Conservation (phyloP, 2,888 invertebrate species). For the Aphidius colemani region DNA sequence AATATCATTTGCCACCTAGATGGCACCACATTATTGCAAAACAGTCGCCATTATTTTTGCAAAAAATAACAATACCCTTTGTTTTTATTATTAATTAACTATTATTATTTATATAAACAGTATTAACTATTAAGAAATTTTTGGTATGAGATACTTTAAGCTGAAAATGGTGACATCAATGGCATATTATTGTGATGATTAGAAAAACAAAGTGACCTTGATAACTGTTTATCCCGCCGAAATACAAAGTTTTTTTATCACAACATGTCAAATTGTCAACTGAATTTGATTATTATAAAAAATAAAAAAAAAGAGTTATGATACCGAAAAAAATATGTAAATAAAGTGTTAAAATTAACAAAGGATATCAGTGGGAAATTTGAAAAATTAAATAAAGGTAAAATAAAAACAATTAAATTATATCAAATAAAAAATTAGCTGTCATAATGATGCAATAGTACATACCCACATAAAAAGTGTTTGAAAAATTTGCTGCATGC, state of each 20-base stretch:
- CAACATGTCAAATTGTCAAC: background rate
- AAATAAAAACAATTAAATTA: background rate
- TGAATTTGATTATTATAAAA: background rate
- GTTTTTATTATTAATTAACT: no score
- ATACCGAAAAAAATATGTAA: background rate
- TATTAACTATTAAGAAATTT: background rate
- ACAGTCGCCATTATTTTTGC: no score
- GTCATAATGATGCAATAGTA: slow-evolving; percentile 19
- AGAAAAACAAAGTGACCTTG: background rate
- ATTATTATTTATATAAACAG: background rate
- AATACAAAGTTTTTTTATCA: background rate
- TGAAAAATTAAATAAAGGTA: background rate
- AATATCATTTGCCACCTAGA: no score
- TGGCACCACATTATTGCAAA: no score
- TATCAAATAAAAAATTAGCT: no score
- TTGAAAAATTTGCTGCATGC: slow-evolving; percentile 49
- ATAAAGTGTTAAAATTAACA: background rate
- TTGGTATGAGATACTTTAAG: no score
- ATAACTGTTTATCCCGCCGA: background rate
- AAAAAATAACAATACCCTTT: no score
- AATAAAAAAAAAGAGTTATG: background rate
- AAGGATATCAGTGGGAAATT: background rate
- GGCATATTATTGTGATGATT: background rate
- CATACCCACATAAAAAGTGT: slow-evolving; percentile 54
- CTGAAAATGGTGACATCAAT: background rate